Evolutionary conservation across 2,797 vertebrate species (phyloP), one percentile per base, ranked within the genome.

Genomic region (Oreochromis mossambicus): DNA sequence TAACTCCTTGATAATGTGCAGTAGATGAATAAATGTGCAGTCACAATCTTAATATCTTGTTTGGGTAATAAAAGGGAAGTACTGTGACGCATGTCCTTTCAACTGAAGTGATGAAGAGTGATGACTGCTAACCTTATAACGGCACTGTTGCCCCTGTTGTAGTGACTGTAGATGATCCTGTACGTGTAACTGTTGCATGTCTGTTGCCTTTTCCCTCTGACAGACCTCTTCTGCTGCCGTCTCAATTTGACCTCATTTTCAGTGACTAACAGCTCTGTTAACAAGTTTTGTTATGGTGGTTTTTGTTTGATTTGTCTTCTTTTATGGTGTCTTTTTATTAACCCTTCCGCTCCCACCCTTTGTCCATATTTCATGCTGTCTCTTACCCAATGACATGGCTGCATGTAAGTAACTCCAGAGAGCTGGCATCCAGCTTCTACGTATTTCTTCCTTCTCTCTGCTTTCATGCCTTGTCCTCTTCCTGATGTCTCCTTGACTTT

Each of bases 351-450:
- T 94, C 93, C 91, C 81, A 56, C 97, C 96, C 95, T 98, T 96
- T 99, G 97, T 99, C 96, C 97, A 98, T 98, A 97, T 98, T 98
- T 97, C 98, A 99, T 97, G 98, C 98, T 96, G 97, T 99, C 98
- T 98, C 97, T 97, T 97, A 97, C 97, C 98, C 97, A 98, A 97
- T 98, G 98, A 98, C 97, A 96, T 98, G 98, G 98, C 97, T 99
- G 98, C 98, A 99, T 99, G 98, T 99, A 99, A 99, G 98, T 99
- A 99, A 99, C 97, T 96, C 96, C 95, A 96, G 96, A 97, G 95
- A 96, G 90, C 96, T 97, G 96, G 94, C 86, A 94, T 93, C 76
- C 89, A 90, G 88, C 90, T 85, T 95, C 95, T 95, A 95, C 96
- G 93, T 95, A 50, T 84, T 79, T 91, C 86, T 82, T 78, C 88